phyloP scores from a whole-genome alignment of 2,888 invertebrate genomes.

The Eupithecia abbreviata region DNA sequence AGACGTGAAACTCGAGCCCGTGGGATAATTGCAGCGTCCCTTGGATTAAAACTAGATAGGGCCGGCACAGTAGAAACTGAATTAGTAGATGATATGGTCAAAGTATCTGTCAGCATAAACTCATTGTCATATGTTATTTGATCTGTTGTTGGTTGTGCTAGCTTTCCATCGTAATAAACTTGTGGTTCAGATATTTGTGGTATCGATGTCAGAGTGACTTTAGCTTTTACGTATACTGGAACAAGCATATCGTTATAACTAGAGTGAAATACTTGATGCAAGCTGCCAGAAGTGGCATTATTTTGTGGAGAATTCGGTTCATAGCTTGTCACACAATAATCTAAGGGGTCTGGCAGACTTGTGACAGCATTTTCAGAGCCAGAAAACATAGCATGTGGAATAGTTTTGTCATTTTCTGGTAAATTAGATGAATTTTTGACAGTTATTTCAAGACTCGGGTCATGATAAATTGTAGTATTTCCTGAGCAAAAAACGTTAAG shows the following conservation, averaged over 20 bases:
- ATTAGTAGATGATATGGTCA: neutral
- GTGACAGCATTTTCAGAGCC: neutral
- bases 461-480: neutral
- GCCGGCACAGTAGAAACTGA: neutral
- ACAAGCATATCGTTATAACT: neutral
- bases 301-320: neutral
- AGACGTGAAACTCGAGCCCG: neutral
- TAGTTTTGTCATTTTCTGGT: neutral
- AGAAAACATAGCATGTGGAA: neutral
- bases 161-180: conserved; percentile 2
- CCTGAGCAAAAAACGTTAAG: neutral
- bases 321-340: conserved; percentile 11
- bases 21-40: neutral
- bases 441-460: conserved; percentile 11
- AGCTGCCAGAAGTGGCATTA: neutral
- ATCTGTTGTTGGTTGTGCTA: neutral
- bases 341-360: neutral
- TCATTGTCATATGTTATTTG: neutral
- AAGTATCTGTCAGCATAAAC: neutral
- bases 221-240: neutral
- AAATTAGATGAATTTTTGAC: neutral
- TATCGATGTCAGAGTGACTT: neutral
- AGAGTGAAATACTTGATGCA: neutral
- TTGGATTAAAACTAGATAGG: neutral
- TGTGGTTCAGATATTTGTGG: neutral